A percentile compares a stretch with the other conserved stretches of the same genome.
Conservation (phyloP, 1,140 invertebrate species). For the Aphelenchoides besseyi region DNA sequence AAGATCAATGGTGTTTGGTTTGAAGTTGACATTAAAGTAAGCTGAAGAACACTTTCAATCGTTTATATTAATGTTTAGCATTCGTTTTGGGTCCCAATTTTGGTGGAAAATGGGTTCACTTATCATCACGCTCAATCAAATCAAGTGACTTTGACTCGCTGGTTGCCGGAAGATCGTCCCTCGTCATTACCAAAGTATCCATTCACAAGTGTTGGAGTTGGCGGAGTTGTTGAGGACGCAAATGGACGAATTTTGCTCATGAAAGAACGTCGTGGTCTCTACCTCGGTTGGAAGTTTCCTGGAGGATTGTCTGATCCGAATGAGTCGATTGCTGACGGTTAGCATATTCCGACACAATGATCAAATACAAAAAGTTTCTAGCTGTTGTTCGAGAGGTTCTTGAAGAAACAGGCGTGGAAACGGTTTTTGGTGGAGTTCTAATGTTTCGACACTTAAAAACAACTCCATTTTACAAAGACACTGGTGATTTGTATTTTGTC, state of each 20-base stretch:
- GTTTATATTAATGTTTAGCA: no score
- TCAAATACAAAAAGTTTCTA: slow-evolving; percentile 70
- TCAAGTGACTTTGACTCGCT: slow-evolving; percentile 76
- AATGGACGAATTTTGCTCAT: slow-evolving; percentile 69
- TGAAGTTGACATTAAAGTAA: slow-evolving; percentile 65
- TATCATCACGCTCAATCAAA: slow-evolving; percentile 79
- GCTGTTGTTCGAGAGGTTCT: slow-evolving; percentile 79
- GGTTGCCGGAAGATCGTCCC: slow-evolving; percentile 71
- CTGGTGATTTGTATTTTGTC: slow-evolving; percentile 31
- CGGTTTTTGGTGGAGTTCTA: slow-evolving; percentile 74
- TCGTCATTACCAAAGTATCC: slow-evolving; percentile 26
- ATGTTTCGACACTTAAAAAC: slow-evolving; percentile 43
- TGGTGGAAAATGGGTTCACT: slow-evolving; percentile 76
- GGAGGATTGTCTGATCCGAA: slow-evolving; percentile 83
- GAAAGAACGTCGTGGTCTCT: slow-evolving; percentile 32
- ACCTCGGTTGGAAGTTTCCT: slow-evolving; percentile 78
- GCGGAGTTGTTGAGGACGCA: slow-evolving; percentile 77
- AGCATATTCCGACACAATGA: no score
- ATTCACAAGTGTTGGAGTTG: slow-evolving; percentile 68
- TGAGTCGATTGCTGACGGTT: slow-evolving; percentile 60
- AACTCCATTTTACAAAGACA: background rate
- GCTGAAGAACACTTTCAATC: no score
- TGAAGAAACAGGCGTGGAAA: slow-evolving; percentile 80
- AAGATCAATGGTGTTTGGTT: slow-evolving; percentile 79
- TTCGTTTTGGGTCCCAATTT: slow-evolving; percentile 74